Conservation (phyloP, 2,888 invertebrate species). For the Fissipunctia ypsillon region DNA sequence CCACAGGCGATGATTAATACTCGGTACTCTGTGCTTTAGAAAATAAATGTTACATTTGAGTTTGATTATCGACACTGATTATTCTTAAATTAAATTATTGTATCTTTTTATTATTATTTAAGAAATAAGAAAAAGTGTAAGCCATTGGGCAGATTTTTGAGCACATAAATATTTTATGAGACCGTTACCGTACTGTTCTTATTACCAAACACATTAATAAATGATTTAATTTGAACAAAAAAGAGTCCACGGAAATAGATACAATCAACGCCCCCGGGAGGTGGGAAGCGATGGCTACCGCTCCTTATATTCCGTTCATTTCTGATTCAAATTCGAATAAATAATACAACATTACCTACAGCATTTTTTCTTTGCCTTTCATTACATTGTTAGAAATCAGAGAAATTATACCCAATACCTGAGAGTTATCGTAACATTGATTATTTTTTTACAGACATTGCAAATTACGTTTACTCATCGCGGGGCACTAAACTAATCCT, state of each 20-base stretch:
- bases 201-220: background rate
- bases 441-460: constrained; percentile 1
- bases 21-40: background rate
- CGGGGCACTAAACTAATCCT: constrained; percentile 34
- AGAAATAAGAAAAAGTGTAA: background rate
- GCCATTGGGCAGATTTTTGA: background rate
- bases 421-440: background rate
- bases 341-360: background rate
- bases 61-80: background rate
- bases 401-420: background rate
- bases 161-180: background rate
- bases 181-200: background rate
- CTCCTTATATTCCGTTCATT: background rate
- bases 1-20: background rate
- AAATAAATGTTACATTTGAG: background rate
- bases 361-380: background rate
- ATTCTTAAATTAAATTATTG: background rate
- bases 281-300: background rate
- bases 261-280: background rate
- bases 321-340: background rate
- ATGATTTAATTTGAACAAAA: background rate
- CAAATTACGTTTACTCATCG: constrained; percentile 33
- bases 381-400: background rate
- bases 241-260: background rate
- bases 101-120: background rate